phyloP scores from a whole-genome alignment of 30 jellyfish, hydroid and myxozoan genomes.

The Pelagia noctiluca region DNA sequence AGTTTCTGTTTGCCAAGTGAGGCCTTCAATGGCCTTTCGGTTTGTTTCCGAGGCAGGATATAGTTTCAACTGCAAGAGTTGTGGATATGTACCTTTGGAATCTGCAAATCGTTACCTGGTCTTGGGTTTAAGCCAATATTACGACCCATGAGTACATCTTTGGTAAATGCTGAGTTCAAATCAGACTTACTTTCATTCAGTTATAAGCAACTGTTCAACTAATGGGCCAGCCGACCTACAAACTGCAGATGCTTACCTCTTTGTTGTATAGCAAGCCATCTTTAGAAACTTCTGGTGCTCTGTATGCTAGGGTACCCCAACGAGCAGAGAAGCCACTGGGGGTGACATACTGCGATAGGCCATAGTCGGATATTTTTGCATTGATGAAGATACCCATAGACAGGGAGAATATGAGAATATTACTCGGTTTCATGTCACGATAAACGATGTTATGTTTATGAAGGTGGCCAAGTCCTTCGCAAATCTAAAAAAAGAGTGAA shows the following conservation, averaged over 20 bases:
- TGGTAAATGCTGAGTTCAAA: no score
- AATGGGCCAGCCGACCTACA: no score
- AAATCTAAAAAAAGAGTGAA: constrained; percentile 51
- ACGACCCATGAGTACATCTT: no score
- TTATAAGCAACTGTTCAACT: no score
- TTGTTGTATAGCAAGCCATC: constrained; percentile 65
- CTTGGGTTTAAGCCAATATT: no score
- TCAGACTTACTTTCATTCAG: no score
- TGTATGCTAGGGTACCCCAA: constrained; percentile 87
- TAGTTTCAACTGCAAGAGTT: no score
- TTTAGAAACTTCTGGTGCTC: constrained; percentile 91
- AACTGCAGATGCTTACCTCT: constrained; percentile 88
- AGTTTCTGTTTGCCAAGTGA: no score
- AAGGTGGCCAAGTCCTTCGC: constrained; percentile 84
- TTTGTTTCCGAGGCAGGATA: no score
- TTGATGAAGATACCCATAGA: constrained; percentile 81
- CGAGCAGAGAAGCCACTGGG: constrained; percentile 77
- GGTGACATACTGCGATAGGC: constrained; percentile 86
- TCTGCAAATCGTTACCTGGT: no score
- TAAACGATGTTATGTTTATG: constrained; percentile 79
- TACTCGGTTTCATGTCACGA: constrained; percentile 98
- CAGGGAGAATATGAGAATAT: constrained; percentile 84
- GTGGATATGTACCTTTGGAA: no score
- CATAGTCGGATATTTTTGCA: constrained; percentile 93
- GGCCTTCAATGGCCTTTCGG: no score